phyloP scores from a whole-genome alignment of 2,888 invertebrate species.

The Synanthedon formicaeformis region DNA sequence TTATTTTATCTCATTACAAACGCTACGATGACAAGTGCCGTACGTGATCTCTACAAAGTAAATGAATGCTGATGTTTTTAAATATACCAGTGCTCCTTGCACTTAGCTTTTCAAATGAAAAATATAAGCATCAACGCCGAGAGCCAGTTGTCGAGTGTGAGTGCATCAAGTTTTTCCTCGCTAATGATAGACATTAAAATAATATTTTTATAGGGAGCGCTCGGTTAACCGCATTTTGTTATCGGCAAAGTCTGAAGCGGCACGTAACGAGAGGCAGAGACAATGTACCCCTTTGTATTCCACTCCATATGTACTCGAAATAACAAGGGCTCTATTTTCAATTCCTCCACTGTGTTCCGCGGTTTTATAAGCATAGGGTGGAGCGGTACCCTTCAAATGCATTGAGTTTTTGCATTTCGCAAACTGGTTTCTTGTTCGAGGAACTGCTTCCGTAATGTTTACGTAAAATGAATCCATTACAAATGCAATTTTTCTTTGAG shows the following conservation, averaged over 20 bases:
- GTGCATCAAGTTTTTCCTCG: neutral
- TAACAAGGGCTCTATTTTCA: constrained; percentile 68
- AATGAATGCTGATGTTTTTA: too few species aligned
- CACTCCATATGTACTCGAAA: constrained; percentile 61
- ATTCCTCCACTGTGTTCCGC: constrained; percentile 48
- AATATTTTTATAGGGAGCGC: constrained; percentile 23
- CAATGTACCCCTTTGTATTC: constrained; percentile 60
- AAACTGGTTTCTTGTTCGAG: constrained; percentile 29
- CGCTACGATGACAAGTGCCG: too few species aligned
- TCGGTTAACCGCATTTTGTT: constrained; percentile 48
- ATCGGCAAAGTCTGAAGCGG: constrained; percentile 57
- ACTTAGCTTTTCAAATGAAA: too few species aligned
- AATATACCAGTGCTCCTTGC: too few species aligned
- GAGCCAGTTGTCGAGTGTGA: neutral
- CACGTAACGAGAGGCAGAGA: constrained; percentile 57
- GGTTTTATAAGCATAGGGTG: constrained; percentile 37
- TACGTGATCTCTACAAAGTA: too few species aligned
- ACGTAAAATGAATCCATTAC: neutral
- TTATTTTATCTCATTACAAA: too few species aligned
- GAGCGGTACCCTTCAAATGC: constrained; percentile 36
- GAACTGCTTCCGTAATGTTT: neutral
- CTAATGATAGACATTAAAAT: constrained; percentile 6
- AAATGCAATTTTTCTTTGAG: neutral
- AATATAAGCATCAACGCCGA: neutral
- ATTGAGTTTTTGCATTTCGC: constrained; percentile 42